Conservation (phyloP, 2,113 vertebrate genomes). For the Macquaria australasica region DNA sequence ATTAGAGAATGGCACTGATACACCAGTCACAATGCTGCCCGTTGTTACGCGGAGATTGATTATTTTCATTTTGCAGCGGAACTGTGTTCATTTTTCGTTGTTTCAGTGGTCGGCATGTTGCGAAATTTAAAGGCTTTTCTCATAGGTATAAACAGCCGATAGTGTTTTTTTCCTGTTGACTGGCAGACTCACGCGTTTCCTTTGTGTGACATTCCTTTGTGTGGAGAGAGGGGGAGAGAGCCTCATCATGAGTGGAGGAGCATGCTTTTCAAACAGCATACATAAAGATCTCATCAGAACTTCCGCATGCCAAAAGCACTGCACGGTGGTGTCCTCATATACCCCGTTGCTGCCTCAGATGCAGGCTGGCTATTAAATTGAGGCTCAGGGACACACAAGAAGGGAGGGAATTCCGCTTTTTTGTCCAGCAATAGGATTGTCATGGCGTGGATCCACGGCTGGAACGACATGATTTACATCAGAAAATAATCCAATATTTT, state of each 20-base stretch:
- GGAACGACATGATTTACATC: constrained; percentile 42
- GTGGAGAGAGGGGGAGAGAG: constrained; percentile 43
- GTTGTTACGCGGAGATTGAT: background rate
- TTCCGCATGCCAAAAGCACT: constrained; percentile 44
- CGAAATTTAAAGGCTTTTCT: background rate
- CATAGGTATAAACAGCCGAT: background rate
- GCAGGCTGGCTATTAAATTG: constrained; percentile 51
- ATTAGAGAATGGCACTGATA: background rate
- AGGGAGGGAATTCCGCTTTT: constrained; percentile 43
- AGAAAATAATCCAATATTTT: constrained; percentile 21
- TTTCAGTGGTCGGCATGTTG: constrained; percentile 1
- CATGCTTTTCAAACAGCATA: constrained; percentile 54
- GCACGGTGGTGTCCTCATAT: constrained; percentile 49
- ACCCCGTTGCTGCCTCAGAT: constrained; percentile 31
- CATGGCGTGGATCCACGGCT: constrained; percentile 29
- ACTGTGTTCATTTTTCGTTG: background rate
- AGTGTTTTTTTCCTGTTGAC: background rate
- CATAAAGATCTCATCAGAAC: constrained; percentile 46
- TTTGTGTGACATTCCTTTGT: constrained; percentile 81
- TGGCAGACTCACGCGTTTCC: constrained; percentile 50
- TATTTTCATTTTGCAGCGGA: background rate
- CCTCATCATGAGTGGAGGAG: constrained; percentile 40
- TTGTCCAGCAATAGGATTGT: constrained; percentile 68
- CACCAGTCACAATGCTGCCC: background rate
- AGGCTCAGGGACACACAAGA: constrained; percentile 38